A percentile compares a stretch with the other conserved stretches of the same genome.
Conservation (phyloP, 2,888 invertebrate genomes). For the Tenthredo mesomela region DNA sequence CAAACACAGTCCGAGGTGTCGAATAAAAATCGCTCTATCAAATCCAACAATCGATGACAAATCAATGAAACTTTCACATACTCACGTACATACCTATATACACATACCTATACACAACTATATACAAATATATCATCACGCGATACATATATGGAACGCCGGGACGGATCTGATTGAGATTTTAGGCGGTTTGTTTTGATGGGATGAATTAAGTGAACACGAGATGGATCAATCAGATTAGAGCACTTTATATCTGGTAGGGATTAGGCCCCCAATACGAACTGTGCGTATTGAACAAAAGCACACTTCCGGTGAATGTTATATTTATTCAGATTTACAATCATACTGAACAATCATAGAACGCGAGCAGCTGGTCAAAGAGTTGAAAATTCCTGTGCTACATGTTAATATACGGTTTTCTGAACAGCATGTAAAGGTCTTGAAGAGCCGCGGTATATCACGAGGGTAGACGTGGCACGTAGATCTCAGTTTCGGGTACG, state of each 20-base stretch:
- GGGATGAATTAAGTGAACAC: conserved; percentile 64
- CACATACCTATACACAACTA: no score
- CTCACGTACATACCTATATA: neutral
- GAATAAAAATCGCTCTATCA: neutral
- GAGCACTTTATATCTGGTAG: conserved; percentile 63
- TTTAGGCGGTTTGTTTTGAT: conserved; percentile 63
- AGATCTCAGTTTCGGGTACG: conserved; percentile 36
- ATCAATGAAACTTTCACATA: neutral
- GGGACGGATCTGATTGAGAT: conserved; percentile 21
- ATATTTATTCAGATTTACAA: neutral
- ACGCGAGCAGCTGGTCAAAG: neutral
- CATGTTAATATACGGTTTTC: conserved; percentile 9
- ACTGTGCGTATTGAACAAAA: neutral
- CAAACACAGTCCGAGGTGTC: conserved; percentile 29
- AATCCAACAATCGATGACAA: neutral
- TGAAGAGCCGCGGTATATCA: conserved; percentile 24
- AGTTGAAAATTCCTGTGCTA: neutral
- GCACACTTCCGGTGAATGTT: neutral
- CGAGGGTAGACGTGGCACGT: conserved; percentile 42
- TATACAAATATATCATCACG: neutral
- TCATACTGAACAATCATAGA: neutral
- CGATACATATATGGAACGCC: neutral
- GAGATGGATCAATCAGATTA: conserved; percentile 69
- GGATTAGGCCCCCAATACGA: conserved; percentile 62
- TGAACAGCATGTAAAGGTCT: neutral